Evolutionary conservation across 2,797 vertebrate species (phyloP).

Genomic region (Toxotes lorentzi): DNA sequence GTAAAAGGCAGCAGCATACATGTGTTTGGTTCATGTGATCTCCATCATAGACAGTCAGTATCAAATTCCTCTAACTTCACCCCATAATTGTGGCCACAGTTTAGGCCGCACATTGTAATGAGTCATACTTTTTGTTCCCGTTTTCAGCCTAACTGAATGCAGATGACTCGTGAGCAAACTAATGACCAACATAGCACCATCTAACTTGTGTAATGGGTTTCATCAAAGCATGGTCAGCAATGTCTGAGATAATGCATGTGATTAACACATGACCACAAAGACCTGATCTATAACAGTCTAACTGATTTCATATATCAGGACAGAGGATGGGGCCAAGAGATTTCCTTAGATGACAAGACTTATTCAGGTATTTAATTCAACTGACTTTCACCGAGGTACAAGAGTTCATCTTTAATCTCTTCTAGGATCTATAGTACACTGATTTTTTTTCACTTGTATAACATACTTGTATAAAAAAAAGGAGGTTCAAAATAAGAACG

Average conservation of each 20-base stretch:
- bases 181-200: conserved; percentile 1
- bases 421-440: neutral
- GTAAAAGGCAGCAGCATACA: neutral
- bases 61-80: neutral
- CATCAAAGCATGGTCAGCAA: conserved; percentile 35
- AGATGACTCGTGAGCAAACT: conserved; percentile 21
- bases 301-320: conserved; percentile 6
- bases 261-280: conserved; percentile 18
- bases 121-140: conserved; percentile 12
- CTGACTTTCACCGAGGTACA: neutral
- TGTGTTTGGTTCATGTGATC: neutral
- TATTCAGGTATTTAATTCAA: conserved; percentile 10
- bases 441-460: neutral
- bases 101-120: neutral
- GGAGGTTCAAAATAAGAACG: too few species aligned
- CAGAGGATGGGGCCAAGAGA: neutral
- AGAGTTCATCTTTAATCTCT: conserved; percentile 4
- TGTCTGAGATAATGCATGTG: conserved; percentile 21
- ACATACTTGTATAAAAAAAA: too few species aligned
- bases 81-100: neutral
- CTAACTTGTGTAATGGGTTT: conserved; percentile 28
- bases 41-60: neutral
- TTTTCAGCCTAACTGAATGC: conserved; percentile 14
- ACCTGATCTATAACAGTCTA: neutral
- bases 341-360: neutral